phyloP scores from a whole-genome alignment of 2,797 vertebrate species.

The Xiphorhynchus erythropygius region DNA sequence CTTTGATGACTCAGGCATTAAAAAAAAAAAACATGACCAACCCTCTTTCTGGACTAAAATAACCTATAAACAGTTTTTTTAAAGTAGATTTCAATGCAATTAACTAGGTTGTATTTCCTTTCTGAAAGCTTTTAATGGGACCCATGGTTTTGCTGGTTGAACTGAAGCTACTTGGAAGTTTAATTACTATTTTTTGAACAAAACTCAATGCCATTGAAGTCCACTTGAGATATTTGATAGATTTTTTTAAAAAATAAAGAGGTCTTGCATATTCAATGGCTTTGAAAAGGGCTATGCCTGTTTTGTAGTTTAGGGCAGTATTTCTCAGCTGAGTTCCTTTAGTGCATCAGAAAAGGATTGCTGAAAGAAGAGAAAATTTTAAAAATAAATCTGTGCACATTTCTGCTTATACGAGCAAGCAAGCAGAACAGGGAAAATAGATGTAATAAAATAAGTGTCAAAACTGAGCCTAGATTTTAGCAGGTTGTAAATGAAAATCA shows the following conservation, averaged over 20 bases:
- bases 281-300: neutral
- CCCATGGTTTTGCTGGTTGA: neutral
- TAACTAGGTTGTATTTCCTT: slow-evolving; percentile 32
- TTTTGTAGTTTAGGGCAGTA: neutral
- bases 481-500: neutral
- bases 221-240: neutral
- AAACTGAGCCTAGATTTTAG: neutral
- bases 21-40: neutral
- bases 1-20: slow-evolving; percentile 22
- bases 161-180: neutral
- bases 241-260: neutral
- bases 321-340: neutral
- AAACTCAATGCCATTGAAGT: neutral
- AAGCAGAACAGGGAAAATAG: neutral
- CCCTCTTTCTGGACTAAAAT: neutral
- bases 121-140: neutral
- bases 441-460: neutral
- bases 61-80: neutral
- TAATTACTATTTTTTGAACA: slow-evolving; percentile 15
- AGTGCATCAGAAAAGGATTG: neutral
- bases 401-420: neutral
- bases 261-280: neutral
- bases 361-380: neutral
- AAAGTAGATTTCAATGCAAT: neutral
- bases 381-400: neutral